Percentiles rank a stretch among this genome's conserved stretches.
phyloP scores from a whole-genome alignment of 2,797 vertebrate species.

The Anguilla pacifica region DNA sequence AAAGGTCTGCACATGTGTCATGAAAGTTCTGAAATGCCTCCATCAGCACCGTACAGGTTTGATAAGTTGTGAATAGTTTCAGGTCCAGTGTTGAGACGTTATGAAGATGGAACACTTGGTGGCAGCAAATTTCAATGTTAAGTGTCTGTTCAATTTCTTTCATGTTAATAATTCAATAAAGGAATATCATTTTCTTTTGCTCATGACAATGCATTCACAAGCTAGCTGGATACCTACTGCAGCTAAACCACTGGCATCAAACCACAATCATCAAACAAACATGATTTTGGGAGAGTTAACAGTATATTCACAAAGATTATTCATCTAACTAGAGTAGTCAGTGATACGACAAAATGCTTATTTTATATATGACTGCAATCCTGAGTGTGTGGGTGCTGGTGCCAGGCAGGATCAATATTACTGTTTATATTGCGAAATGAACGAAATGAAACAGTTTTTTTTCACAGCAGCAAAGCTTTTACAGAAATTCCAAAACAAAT shows the following conservation, averaged over 20 bases:
- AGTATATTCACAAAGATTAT: neutral
- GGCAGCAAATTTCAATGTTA: neutral
- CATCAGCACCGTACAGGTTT: neutral
- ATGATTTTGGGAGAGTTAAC: neutral
- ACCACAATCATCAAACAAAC: neutral
- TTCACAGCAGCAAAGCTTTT: neutral
- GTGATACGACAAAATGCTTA: neutral
- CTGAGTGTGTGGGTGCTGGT: neutral
- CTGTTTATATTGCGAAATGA: neutral
- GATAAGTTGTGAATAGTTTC: neutral
- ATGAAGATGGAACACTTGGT: constrained; percentile 1
- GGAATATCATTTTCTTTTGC: neutral
- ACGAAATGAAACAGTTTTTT: neutral
- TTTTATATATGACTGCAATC: neutral
- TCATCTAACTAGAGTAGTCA: neutral
- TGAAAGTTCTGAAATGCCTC: no score
- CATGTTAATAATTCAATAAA: neutral
- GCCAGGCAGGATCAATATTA: neutral
- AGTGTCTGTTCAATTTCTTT: neutral
- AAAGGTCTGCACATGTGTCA: neutral
- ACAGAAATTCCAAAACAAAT: neutral
- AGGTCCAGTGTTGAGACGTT: neutral
- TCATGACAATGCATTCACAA: neutral
- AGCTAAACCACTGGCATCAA: neutral
- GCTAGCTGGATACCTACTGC: neutral